phyloP scores from a whole-genome alignment of 1,140 invertebrate species.

The Brachionus asplanchnoidis region DNA sequence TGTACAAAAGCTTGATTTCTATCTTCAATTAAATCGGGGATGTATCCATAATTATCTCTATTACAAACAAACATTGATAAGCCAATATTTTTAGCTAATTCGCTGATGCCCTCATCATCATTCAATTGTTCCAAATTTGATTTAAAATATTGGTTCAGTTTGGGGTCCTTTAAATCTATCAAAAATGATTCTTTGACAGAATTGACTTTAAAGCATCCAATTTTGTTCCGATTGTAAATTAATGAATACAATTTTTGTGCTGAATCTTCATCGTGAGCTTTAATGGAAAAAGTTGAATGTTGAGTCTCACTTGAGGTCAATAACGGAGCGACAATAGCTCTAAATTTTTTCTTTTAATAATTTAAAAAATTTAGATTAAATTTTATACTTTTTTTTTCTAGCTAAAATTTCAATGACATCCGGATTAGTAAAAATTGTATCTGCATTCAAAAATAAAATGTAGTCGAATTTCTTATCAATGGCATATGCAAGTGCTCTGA shows the following conservation, averaged over 20 bases:
- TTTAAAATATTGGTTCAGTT: background rate
- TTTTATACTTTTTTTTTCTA: background rate
- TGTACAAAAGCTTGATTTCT: background rate
- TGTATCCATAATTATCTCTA: slow-evolving; percentile 28
- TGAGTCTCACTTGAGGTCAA: background rate
- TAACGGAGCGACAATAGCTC: background rate
- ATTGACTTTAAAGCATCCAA: slow-evolving; percentile 24
- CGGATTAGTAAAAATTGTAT: background rate
- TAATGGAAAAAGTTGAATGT: background rate
- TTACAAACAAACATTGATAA: slow-evolving; percentile 25
- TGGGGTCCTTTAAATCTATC: background rate
- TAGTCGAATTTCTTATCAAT: background rate
- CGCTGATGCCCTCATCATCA: background rate
- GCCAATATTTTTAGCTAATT: background rate
- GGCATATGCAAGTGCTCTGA: background rate
- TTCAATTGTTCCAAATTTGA: background rate
- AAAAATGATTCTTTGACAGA: background rate
- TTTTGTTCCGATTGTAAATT: background rate
- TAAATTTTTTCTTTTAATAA: background rate
- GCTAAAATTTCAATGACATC: background rate
- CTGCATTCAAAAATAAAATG: background rate
- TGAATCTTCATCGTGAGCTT: background rate
- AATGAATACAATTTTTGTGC: background rate
- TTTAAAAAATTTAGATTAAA: background rate
- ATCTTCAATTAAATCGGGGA: background rate